These are phyloP conservation scores for Cettia cetti DNA, from an alignment of 2,113 vertebrate species.

Conservation along the genomic window DNA sequence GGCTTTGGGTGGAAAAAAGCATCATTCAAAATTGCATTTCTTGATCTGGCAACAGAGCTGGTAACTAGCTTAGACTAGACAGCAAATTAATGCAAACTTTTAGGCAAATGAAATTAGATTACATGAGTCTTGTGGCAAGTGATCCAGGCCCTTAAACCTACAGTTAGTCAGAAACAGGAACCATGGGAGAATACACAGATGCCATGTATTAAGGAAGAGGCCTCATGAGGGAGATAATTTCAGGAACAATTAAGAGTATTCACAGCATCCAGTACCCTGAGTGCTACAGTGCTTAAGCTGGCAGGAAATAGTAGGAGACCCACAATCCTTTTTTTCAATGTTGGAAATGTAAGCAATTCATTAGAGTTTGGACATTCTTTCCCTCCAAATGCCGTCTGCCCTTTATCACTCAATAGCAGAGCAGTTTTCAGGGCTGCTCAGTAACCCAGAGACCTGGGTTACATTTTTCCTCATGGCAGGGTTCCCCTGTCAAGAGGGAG, in stretches of 20 bases:
- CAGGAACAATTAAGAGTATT: not conserved
- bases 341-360: not conserved
- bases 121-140: not conserved
- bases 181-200: not conserved
- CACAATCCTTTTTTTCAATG: not conserved
- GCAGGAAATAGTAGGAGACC: not conserved
- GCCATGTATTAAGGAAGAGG: not conserved
- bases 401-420: not conserved
- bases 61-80: not conserved
- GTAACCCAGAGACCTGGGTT: not conserved
- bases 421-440: not conserved
- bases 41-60: not conserved
- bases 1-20: not conserved
- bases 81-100: not conserved
- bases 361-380: not conserved
- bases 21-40: not conserved
- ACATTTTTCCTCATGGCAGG: not conserved
- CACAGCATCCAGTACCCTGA: not conserved
- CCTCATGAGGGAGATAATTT: not conserved
- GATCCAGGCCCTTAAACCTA: not conserved
- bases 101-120: not conserved
- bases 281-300: not conserved
- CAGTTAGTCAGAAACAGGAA: not conserved
- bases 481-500: not conserved
- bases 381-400: not conserved